Conservation (phyloP, 2,797 vertebrate species). For the Coendou prehensilis region DNA sequence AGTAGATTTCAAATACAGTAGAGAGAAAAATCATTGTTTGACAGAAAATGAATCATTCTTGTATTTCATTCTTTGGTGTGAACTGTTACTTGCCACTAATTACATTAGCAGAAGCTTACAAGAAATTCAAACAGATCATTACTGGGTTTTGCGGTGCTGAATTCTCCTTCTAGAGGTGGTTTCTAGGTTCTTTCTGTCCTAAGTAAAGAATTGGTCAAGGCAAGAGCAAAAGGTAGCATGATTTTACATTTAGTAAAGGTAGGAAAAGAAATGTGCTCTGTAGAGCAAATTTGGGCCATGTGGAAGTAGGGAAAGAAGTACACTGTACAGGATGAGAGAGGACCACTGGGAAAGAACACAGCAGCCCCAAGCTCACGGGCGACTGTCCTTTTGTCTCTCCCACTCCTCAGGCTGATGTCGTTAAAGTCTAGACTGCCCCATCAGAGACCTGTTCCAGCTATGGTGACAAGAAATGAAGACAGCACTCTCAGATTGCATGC, state of each 20-base stretch:
- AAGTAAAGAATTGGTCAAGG: not conserved
- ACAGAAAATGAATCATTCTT: constrained; percentile 27
- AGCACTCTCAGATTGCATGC: not conserved
- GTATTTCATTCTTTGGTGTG: not conserved
- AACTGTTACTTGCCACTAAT: not conserved
- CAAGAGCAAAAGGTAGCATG: not conserved
- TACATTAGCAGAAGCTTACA: not conserved
- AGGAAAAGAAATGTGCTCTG: not conserved
- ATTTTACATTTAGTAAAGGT: not conserved
- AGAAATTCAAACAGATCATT: not conserved
- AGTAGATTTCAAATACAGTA: not conserved
- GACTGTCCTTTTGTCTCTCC: not conserved
- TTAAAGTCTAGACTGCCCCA: not conserved
- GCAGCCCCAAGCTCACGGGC: not conserved
- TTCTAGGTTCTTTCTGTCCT: not conserved
- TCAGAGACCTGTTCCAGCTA: not conserved
- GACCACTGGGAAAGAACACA: not conserved
- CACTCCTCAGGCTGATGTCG: not conserved
- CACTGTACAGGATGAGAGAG: not conserved
- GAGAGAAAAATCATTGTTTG: not conserved
- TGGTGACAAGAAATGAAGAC: not conserved
- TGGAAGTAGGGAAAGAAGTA: not conserved
- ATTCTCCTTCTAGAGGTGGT: not conserved
- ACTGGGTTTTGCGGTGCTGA: not conserved
- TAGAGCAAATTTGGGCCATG: not conserved